Base-by-base conservation (phyloP, 2,888 invertebrate species). In the Zootermopsis nevadensis region DNA sequence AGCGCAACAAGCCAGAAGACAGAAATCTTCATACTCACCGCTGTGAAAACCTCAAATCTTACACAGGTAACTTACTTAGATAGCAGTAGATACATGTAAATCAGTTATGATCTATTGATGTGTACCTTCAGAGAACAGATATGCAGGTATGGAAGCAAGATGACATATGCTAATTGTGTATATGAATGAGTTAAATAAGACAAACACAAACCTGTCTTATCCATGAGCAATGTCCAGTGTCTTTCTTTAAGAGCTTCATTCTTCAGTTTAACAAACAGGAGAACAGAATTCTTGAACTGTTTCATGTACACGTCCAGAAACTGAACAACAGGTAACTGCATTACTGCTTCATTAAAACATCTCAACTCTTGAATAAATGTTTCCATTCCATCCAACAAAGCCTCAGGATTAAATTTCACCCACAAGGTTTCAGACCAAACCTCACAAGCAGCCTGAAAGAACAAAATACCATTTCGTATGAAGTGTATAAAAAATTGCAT, bases 181-280 rank as follows among this genome's bases (percentile, higher is more conserved):
- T 10, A 38, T 38, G 38, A 38, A 38, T 10, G 10, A 38, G 38
- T 38, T 38, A 38, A 38, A 4, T n/a, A n/a, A n/a, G n/a, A n/a
- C n/a, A n/a, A 38, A 38, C 4, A 55, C 80, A 87, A 90, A 88
- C 95, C 94, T 24, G 98, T 98, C 89, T 96, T 96, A 2, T 90
- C 90, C 98, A 98, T 98, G 77, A 98, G 90, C 86, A 95, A 93
- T 86, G 93, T 93, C 98, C 98, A 98, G 89, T 98, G 98, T 22
- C 98, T 81, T 86, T 96, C 96, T 19, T 97, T 91, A 89, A 98
- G 92, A 0, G 98, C 97, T 87, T 98, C 97, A 88, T 97, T 96
- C 89, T 98, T 98, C 81, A 98, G 89, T 69, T 97, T 96, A 7
- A 97, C 95, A 94, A 98, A 97, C 77, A 98, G 90, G 0, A 98